Evolutionary conservation across 1,140 invertebrate species (phyloP).

Genomic region (Caerostris darwini): DNA sequence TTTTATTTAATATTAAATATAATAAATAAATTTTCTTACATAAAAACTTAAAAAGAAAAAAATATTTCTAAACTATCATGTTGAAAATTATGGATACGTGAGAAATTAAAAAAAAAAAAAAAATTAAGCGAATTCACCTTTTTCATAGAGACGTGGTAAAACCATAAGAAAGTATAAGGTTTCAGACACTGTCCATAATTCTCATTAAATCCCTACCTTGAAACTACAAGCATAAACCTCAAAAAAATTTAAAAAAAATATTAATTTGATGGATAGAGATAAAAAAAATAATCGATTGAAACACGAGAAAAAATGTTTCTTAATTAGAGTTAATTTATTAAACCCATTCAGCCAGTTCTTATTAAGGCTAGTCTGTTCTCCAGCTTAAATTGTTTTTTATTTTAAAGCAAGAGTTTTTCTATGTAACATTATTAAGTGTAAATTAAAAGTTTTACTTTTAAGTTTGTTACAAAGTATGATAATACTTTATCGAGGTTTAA

Average conservation of each 20-base stretch:
- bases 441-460: not conserved
- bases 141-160: no score
- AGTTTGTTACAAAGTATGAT: no score
- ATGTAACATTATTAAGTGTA: not conserved
- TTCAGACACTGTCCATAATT: not conserved
- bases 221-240: not conserved
- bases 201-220: not conserved
- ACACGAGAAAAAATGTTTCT: not conserved
- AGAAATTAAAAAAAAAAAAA: no score
- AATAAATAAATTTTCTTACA: no score
- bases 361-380: not conserved
- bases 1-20: no score
- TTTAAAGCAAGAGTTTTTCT: not conserved
- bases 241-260: not conserved
- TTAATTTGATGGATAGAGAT: not conserved
- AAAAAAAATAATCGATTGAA: constrained; percentile 2
- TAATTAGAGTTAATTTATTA: constrained; percentile 8
- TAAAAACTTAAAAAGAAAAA: no score
- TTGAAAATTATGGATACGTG: no score
- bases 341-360: not conserved
- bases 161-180: no score
- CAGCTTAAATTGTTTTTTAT: not conserved
- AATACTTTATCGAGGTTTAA: no score
- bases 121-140: no score
- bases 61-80: no score